A percentile compares a stretch with the other conserved stretches of the same genome.
phyloP scores from a whole-genome alignment of 1,140 invertebrate species.

The Cotesia typhae region DNA sequence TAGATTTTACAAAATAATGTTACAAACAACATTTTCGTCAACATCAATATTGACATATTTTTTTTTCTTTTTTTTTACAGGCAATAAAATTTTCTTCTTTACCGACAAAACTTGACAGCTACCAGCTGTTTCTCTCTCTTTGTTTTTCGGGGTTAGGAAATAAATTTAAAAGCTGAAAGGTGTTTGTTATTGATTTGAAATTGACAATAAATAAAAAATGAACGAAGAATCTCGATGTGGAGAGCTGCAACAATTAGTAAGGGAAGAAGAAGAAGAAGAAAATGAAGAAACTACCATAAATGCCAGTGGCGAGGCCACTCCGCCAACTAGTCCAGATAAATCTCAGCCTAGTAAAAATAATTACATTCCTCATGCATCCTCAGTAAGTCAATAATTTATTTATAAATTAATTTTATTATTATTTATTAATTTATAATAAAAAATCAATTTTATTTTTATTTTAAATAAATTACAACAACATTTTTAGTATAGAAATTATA shows the following conservation, averaged over 20 bases:
- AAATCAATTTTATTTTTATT: background rate
- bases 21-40: no score
- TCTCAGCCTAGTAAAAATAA: conserved; percentile 50
- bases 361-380: conserved; percentile 45
- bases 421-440: conserved; percentile 27
- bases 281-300: conserved; percentile 38
- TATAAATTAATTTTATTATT: conserved; percentile 27
- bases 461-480: no score
- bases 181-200: no score
- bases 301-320: conserved; percentile 55
- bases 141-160: no score
- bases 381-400: conserved; percentile 41
- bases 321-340: conserved; percentile 57
- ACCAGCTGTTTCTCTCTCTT: no score
- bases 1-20: no score
- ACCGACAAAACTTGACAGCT: no score
- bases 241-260: conserved; percentile 61
- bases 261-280: conserved; percentile 60
- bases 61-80: no score
- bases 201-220: conserved; percentile 43
- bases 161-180: no score
- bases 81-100: no score
- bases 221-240: conserved; percentile 53
- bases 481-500: no score
- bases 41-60: no score